These are phyloP conservation scores for Pocillopora damicornis DNA, from an alignment of 64 coral and sea anemone genomes.

Conservation along the genomic window DNA sequence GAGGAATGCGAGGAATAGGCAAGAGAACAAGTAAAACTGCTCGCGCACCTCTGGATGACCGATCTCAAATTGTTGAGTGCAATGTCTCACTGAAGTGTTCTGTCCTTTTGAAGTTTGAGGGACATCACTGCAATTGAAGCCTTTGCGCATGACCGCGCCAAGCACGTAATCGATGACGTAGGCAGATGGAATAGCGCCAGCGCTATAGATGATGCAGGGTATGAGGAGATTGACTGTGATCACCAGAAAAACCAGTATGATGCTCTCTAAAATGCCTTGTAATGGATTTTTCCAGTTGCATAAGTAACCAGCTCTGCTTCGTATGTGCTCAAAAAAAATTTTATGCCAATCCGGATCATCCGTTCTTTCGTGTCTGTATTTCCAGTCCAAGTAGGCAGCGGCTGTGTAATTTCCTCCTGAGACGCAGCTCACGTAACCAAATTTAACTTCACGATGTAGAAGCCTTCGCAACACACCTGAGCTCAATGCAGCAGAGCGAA, in stretches of 20 bases:
- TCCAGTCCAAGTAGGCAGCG: conserved; percentile 74
- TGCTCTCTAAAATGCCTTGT: conserved; percentile 30
- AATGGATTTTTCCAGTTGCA: conserved; percentile 52
- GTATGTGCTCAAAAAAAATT: conserved; percentile 68
- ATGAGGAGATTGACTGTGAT: conserved; percentile 45
- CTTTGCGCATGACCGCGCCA: conserved; percentile 36
- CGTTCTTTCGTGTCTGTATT: conserved; percentile 50
- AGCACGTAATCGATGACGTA: conserved; percentile 68
- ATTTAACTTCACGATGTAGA: conserved; percentile 24
- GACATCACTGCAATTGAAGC: conserved; percentile 44
- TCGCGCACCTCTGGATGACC: background rate
- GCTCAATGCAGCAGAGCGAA: too few relatives aligned
- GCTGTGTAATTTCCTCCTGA: conserved; percentile 68
- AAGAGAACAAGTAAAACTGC: conserved; percentile 10
- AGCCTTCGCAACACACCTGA: conserved; percentile 61
- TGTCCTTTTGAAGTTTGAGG: conserved; percentile 4
- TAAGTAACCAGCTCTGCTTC: conserved; percentile 16
- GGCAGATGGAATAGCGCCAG: conserved; percentile 45
- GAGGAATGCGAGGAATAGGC: conserved; percentile 16
- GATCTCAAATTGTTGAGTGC: too few relatives aligned
- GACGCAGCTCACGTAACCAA: conserved; percentile 67
- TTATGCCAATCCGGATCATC: conserved; percentile 66
- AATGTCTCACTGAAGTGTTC: background rate
- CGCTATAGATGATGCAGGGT: conserved; percentile 23
- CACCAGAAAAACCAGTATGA: conserved; percentile 4